phyloP scores from a whole-genome alignment of 2,888 invertebrate genomes.

The Agrilus biguttatus region DNA sequence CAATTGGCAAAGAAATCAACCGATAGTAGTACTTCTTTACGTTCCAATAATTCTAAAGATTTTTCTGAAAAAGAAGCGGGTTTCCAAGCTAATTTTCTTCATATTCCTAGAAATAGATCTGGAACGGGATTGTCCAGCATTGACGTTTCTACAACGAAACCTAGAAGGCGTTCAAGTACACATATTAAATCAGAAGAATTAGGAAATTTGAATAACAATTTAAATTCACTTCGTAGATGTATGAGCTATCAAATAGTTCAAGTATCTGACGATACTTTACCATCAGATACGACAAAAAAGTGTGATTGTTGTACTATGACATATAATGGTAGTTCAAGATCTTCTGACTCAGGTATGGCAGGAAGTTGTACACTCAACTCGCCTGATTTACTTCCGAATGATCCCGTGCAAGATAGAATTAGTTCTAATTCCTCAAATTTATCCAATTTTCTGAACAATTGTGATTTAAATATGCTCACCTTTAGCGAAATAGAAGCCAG shows the following conservation, averaged over 20 bases:
- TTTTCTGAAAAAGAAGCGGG: too few species aligned
- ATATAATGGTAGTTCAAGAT: conserved; percentile 51
- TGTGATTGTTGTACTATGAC: conserved; percentile 22
- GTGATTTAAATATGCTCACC: conserved; percentile 26
- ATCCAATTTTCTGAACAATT: conserved; percentile 15
- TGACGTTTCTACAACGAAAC: conserved; percentile 23
- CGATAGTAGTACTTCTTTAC: too few species aligned
- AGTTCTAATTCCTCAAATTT: conserved; percentile 19
- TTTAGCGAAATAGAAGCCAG: conserved; percentile 42
- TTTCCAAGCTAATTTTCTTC: too few species aligned
- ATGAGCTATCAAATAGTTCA: conserved; percentile 35
- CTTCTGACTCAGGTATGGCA: conserved; percentile 75
- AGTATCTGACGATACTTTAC: conserved; percentile 11
- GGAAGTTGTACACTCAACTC: conserved; percentile 66
- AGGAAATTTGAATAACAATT: conserved; percentile 3
- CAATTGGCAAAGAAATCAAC: conserved; percentile 21
- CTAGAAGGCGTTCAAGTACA: conserved; percentile 29
- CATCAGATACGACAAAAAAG: conserved; percentile 10
- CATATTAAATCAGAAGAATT: conserved; percentile 17
- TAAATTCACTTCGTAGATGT: conserved; percentile 29
- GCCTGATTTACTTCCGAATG: conserved; percentile 40
- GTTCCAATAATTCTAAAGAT: too few species aligned
- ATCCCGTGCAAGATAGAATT: conserved; percentile 16
- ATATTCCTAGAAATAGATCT: too few species aligned
- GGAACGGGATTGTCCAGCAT: too few species aligned